Percentiles rank a stretch among this genome's conserved stretches.
Evolutionary conservation across 2,888 invertebrate species (phyloP).

Genomic region (Folsomia manolachei): DNA sequence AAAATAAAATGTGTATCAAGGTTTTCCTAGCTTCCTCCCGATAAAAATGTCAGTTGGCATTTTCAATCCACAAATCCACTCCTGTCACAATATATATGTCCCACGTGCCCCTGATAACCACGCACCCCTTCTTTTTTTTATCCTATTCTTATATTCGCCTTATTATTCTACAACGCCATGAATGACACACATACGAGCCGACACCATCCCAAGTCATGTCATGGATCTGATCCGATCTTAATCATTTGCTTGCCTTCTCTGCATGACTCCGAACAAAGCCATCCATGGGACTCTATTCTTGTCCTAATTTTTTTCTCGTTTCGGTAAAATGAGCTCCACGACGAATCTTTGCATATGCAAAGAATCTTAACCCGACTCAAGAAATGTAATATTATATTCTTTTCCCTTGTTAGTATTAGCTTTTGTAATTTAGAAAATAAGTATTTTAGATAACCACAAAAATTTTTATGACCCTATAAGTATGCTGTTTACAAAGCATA

Average conservation of each 20-base stretch:
- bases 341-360: too few species aligned
- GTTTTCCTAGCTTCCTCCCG: conserved; percentile 29
- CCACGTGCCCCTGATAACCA: not conserved
- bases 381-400: too few species aligned
- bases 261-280: not conserved
- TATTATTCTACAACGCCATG: not conserved
- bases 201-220: too few species aligned
- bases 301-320: not conserved
- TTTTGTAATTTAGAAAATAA: not conserved
- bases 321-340: conserved; percentile 1
- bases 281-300: too few species aligned
- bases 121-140: not conserved
- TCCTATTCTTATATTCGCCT: too few species aligned
- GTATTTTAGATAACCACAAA: not conserved
- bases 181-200: not conserved
- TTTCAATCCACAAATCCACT: not conserved
- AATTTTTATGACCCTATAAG: not conserved
- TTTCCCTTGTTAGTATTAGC: too few species aligned
- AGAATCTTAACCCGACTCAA: not conserved
- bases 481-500: not conserved
- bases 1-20: conserved; percentile 46
- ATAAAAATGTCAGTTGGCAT: conserved; percentile 8
- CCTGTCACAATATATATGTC: not conserved
- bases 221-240: not conserved
- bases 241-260: not conserved